Percentiles rank a stretch among this genome's conserved stretches.
phyloP scores from a whole-genome alignment of 1,140 invertebrate genomes.

The Lycorma delicatula region DNA sequence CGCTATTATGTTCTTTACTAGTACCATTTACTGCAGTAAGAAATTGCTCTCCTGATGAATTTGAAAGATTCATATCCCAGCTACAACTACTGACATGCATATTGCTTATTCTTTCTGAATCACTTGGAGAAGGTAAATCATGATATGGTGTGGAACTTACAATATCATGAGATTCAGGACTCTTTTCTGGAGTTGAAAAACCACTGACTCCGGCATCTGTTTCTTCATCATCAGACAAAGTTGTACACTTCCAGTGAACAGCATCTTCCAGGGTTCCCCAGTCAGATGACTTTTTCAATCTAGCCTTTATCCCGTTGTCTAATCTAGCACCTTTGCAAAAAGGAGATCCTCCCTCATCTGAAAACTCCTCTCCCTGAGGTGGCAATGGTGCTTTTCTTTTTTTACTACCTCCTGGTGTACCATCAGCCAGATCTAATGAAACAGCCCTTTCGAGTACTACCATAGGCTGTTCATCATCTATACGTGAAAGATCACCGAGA shows the following conservation, averaged over 20 bases:
- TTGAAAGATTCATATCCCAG: slow-evolving; percentile 19
- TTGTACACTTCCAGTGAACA: slow-evolving; percentile 36
- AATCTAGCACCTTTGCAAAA: slow-evolving; percentile 45
- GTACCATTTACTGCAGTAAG: slow-evolving; percentile 21
- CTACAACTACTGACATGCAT: slow-evolving; percentile 16
- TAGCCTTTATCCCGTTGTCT: slow-evolving; percentile 49
- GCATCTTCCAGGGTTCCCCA: slow-evolving; percentile 69
- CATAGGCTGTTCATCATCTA: slow-evolving; percentile 45
- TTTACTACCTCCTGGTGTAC: slow-evolving; percentile 50
- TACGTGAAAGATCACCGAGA: slow-evolving; percentile 66
- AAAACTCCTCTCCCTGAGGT: slow-evolving; percentile 40
- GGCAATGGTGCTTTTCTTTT: slow-evolving; percentile 53
- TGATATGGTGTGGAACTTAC: slow-evolving; percentile 24
- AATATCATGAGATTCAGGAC: slow-evolving; percentile 7
- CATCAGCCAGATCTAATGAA: slow-evolving; percentile 67
- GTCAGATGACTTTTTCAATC: slow-evolving; percentile 61
- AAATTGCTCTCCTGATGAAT: slow-evolving; percentile 15
- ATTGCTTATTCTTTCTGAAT: slow-evolving; percentile 5
- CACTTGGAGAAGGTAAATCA: slow-evolving; percentile 2
- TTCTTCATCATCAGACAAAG: slow-evolving; percentile 18
- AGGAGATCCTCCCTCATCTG: slow-evolving; percentile 27
- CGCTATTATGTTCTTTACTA: slow-evolving; percentile 13
- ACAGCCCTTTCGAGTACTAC: slow-evolving; percentile 67
- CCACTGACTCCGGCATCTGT: slow-evolving; percentile 21
- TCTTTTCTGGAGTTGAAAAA: slow-evolving; percentile 20